These are phyloP conservation scores for Platyrinchus mystaceus DNA, from an alignment of 2,797 vertebrate species.

Conservation along the genomic window DNA sequence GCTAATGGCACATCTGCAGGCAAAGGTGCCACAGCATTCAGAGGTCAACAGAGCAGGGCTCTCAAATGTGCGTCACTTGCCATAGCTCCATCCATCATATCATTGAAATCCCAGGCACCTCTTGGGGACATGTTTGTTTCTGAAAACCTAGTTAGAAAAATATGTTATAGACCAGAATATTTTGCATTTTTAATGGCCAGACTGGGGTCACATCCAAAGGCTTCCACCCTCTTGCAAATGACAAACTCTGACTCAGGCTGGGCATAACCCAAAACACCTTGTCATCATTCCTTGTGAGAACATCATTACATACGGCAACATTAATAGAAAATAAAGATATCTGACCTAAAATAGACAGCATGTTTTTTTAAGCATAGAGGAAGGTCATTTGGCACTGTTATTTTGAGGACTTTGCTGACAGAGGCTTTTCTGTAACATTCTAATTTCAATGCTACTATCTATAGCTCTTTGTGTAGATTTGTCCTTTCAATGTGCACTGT, in stretches of 20 bases:
- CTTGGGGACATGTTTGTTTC: not conserved
- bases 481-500: conserved; percentile 53
- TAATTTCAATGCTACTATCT: conserved; percentile 65
- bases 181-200: not conserved
- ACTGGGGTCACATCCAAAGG: not conserved
- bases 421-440: conserved; percentile 55
- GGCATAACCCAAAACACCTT: not conserved
- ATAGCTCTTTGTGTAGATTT: conserved; percentile 63
- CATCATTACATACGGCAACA: not conserved
- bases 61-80: fast-evolving
- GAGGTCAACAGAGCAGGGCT: not conserved
- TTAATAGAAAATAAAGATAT: conserved; percentile 17
- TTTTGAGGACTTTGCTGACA: conserved; percentile 67
- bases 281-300: not conserved
- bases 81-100: not conserved
- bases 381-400: conserved; percentile 14
- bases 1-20: not conserved
- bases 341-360: conserved; percentile 4
- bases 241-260: not conserved
- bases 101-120: not conserved
- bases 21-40: not conserved
- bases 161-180: not conserved
- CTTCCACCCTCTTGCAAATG: not conserved
- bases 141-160: not conserved
- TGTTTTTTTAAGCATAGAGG: conserved; percentile 6